Evolutionary conservation across 2,797 vertebrate genomes (phyloP), one percentile per base, ranked within the genome.

Genomic region (Myotis pilosus): DNA sequence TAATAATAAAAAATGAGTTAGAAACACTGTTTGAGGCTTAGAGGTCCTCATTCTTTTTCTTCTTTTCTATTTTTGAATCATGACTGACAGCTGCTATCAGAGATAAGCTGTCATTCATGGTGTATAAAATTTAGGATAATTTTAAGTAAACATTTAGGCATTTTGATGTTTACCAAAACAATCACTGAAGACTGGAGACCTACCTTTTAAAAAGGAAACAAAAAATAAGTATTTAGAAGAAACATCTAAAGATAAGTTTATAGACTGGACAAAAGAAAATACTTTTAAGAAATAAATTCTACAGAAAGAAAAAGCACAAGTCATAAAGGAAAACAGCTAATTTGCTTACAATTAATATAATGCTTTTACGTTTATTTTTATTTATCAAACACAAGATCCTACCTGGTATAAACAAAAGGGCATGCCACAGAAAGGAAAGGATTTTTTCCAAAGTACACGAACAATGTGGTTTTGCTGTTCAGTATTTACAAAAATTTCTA

Each of bases 21-120:
- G 95, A 96, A 76, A 95, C 95, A 92, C 64, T 79, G 12, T 87
- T 72, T 71, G 60, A 94, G 49, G 28, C 78, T 89, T 87, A 89
- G 3, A 62, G 25, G 6, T 60, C 11, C 7, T 38, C 20, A n/a
- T 71, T 80, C 47, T 51, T 79, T 92, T 88, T 53, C 12, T 36
- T 86, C 49, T 82, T 87, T 36, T 83, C 86, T 84, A 44, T 60
- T 78, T 87, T 84, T 84, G 44, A 87, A 19, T 22, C 51, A 89
- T 64, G 44, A 78, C 33, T 71, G 62, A 78, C 9, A 87, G n/a
- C n/a, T 91, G 38, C 38, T 49, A 64, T 69, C 1, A 75, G 33
- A 87, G 41, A 76, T 79, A 68, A 74, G 25, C 66, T 80, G 9
- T 57, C 16, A 96, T 49, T 68, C 82, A 64, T 92, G 19, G 20